Conservation (phyloP, 2,797 vertebrate species). For the Botia kubotai region DNA sequence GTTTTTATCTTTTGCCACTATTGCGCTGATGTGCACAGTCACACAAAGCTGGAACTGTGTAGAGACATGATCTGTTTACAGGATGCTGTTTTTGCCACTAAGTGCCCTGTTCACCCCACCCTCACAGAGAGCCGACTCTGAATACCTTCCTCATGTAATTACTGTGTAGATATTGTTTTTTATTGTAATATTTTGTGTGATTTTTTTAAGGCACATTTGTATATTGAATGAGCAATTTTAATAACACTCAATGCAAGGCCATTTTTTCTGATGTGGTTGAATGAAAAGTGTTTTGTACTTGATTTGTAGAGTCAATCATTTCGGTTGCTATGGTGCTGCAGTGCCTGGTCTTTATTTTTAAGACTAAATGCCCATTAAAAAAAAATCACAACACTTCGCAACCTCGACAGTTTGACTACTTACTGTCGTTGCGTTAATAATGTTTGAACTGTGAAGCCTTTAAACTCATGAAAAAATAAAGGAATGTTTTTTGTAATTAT, state of each 20-base stretch:
- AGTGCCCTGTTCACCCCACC: constrained; percentile 72
- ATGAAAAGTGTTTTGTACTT: constrained; percentile 34
- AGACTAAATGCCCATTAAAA: constrained; percentile 11
- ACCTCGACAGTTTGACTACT: not conserved
- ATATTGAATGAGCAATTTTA: constrained; percentile 72
- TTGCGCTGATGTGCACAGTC: constrained; percentile 3
- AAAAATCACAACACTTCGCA: constrained; percentile 1
- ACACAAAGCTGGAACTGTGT: constrained; percentile 34
- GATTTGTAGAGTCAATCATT: constrained; percentile 11
- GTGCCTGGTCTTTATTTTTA: not conserved
- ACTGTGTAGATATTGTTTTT: constrained; percentile 81
- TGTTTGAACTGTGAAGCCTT: constrained; percentile 52
- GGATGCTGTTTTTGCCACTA: constrained; percentile 68
- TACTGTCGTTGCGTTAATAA: constrained; percentile 20
- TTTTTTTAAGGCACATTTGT: constrained; percentile 70
- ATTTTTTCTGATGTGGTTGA: constrained; percentile 26
- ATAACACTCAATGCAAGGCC: constrained; percentile 51
- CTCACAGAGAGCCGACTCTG: constrained; percentile 67
- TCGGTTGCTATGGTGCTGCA: constrained; percentile 48
- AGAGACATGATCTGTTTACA: constrained; percentile 10
- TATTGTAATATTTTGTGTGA: constrained; percentile 83
- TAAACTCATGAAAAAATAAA: constrained; percentile 30
- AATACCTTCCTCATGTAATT: constrained; percentile 75
- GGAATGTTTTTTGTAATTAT: constrained; percentile 21
- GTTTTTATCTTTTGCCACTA: constrained; percentile 38